Percentiles rank a stretch among this genome's conserved stretches.
Conservation (phyloP, 2,113 vertebrate genomes). For the Oenanthe melanoleuca region DNA sequence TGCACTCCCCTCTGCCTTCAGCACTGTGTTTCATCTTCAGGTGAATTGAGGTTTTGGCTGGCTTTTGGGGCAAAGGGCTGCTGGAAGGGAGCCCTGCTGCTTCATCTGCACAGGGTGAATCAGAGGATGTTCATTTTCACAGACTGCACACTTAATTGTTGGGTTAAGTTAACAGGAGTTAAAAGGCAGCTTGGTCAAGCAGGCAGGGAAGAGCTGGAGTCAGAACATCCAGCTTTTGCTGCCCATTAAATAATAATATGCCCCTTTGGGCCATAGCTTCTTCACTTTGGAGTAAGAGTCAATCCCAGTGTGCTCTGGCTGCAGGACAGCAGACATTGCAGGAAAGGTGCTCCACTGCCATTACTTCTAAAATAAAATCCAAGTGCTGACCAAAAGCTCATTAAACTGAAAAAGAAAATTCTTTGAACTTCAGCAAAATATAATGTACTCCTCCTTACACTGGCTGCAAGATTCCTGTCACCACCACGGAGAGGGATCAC, state of each 20-base stretch:
- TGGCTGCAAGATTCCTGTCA: background rate
- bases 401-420: background rate
- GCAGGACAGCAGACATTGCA: background rate
- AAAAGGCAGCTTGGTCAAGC: background rate
- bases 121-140: background rate
- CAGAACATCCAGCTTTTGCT: background rate
- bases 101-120: background rate
- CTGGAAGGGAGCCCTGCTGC: background rate
- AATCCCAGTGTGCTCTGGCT: background rate
- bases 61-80: background rate
- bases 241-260: background rate
- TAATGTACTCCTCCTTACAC: accelerated
- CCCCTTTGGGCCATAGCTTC: background rate
- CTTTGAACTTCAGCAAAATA: background rate
- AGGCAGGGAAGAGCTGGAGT: background rate
- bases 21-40: background rate
- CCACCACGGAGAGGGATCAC: accelerated
- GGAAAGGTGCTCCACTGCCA: background rate
- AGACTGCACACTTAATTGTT: background rate
- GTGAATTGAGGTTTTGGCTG: background rate
- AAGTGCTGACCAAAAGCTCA: background rate
- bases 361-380: background rate
- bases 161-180: background rate
- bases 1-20: background rate
- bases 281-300: background rate